phyloP scores from a whole-genome alignment of 53 echinoderm and acorn worm species.

The Echinometra lucunter region DNA sequence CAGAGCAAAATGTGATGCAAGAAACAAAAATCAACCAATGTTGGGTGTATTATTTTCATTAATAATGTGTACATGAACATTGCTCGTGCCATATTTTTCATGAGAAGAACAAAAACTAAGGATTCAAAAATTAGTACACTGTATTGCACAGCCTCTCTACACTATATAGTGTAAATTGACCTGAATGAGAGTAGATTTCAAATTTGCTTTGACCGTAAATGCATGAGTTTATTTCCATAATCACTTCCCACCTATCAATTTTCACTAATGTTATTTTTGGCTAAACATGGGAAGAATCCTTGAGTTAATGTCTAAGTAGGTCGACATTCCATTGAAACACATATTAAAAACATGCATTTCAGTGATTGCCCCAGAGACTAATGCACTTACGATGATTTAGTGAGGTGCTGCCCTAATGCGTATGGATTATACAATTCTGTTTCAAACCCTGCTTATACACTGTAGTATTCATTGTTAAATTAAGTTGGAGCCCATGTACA shows the following conservation, averaged over 20 bases:
- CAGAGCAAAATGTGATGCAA: not conserved
- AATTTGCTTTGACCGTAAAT: not conserved
- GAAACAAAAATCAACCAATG: no score
- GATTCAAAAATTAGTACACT: not conserved
- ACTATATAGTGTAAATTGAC: not conserved
- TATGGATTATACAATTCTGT: no score
- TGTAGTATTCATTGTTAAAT: not conserved
- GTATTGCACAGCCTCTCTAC: not conserved
- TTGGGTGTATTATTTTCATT: not conserved
- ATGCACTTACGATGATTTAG: no score
- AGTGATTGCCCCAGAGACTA: no score
- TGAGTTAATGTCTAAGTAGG: no score
- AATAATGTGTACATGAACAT: not conserved
- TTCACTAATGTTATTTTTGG: not conserved
- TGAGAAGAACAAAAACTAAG: not conserved
- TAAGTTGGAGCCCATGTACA: not conserved
- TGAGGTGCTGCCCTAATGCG: no score
- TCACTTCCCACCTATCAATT: not conserved
- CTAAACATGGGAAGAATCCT: not conserved
- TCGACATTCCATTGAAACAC: no score
- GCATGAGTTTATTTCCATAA: not conserved
- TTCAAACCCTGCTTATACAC: not conserved
- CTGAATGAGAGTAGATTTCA: not conserved
- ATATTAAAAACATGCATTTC: no score
- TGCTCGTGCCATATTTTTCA: not conserved